A percentile compares a stretch with the other conserved stretches of the same genome.
Evolutionary conservation across 2,888 invertebrate species (phyloP).

Genomic region (Drosophila acutilabella): DNA sequence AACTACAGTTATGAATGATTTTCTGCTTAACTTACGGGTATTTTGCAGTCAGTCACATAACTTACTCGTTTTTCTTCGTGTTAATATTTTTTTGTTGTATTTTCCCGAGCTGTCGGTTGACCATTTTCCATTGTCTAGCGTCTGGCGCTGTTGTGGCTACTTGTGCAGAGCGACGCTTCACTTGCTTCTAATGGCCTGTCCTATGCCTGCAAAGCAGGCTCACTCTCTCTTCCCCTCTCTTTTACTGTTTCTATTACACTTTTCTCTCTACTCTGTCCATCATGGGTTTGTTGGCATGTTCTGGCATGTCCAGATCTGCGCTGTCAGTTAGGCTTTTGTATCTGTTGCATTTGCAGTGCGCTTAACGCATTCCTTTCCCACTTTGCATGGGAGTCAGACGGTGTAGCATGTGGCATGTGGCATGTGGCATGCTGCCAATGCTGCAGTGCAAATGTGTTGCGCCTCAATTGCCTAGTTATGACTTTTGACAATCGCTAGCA

Average conservation of each 20-base stretch:
- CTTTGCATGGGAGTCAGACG: not conserved
- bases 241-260: not conserved
- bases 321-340: slow-evolving; percentile 40
- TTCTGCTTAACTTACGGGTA: not conserved
- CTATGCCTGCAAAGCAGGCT: not conserved
- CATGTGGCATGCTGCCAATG: slow-evolving; percentile 27
- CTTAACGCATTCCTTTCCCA: slow-evolving; percentile 36
- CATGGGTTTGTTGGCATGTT: not conserved
- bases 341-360: slow-evolving; percentile 57
- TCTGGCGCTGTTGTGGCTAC: slow-evolving; percentile 30
- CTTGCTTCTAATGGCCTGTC: slow-evolving; percentile 35
- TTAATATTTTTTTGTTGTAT: slow-evolving; percentile 4
- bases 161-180: slow-evolving; percentile 32
- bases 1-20: not conserved
- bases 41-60: not conserved
- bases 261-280: too few species aligned
- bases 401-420: slow-evolving; percentile 8
- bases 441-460: slow-evolving; percentile 18
- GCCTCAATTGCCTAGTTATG: slow-evolving; percentile 40
- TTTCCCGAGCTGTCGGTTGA: slow-evolving; percentile 32
- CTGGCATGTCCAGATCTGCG: slow-evolving; percentile 9
- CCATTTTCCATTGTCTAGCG: slow-evolving; percentile 26
- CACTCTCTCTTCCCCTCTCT: not conserved
- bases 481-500: slow-evolving; percentile 34
- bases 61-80: not conserved